Base-by-base conservation (phyloP, 2,113 vertebrate genomes). In the Bubo blakistoni region DNA sequence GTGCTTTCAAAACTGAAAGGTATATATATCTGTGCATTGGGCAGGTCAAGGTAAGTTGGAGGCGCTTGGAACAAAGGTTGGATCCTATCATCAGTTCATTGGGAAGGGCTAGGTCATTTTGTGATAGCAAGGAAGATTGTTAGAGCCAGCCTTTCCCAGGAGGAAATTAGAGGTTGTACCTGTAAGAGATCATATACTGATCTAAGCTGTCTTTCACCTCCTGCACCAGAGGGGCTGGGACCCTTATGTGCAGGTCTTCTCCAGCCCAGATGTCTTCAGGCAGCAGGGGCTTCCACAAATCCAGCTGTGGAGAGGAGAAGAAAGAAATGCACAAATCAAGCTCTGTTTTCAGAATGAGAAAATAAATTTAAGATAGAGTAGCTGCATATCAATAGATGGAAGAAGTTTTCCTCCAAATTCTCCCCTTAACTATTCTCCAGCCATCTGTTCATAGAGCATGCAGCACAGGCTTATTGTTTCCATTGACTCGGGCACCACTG, bases 281-380 rank as follows among this genome's bases (percentile, higher is more conserved):
- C 81, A 93, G 25, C 47, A 86, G 42, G 16, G 91, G 83, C 65
- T 90, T 93, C 94, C 96, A 96, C 22, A 96, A 92, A 81, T 94
- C 96, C 51, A 94, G 66, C 92, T 97, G 57, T 55, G 58, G 65
- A 94, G 58, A 81, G 18, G 55, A 87, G 71, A 94, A 89, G 71
- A 76, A 96, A 95, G 40, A 46, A 95, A 94, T 81, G 29, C 44
- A 85, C 6, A 47, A 36, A 92, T 95, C 51, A 73, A 70, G 40
- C 81, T 82, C 69, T 69, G 21, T 36, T 84, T 86, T 84, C 83
- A 71, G 59, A 94, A 80, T 24, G 7, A 81, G 32, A 90, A 87
- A 67, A 67, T 34, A 15, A 7, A 44, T 46, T 92, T 69, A 59
- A 49, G 27, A 72, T 20, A 62, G 20, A 44, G 29, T 66, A 74